Base-by-base conservation (phyloP, 2,797 vertebrate species). In the Sarcophilus harrisii region DNA sequence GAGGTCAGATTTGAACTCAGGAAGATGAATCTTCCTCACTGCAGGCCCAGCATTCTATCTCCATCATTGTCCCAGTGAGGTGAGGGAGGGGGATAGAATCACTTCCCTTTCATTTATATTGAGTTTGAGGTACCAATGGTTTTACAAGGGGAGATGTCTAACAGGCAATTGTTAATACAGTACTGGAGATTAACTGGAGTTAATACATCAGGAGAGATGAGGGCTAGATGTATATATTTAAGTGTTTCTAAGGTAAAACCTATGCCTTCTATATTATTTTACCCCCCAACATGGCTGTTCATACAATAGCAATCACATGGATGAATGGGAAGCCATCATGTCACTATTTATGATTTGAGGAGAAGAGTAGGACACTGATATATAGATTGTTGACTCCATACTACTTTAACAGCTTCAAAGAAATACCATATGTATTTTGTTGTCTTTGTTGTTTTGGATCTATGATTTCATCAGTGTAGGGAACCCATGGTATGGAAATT, bases 111-210 rank as follows among this genome's bases (percentile, higher is more conserved):
- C 90, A 92, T 58, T 18, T 24, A 94, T 45, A 81, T 32, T 92
- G 45, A 96, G 18, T 93, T 0, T 92, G 27, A 95, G 52, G 91
- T 94, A 38, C 55, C 81, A 58, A 89, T 4, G 57, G 55, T 38
- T 95, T 52, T 30, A 38, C 54, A 94, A 94, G 93, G 45, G 91
- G 45, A 58, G 30, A 92, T 38, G 96, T 30, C 91, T 54, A 92
- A 60, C n/a, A 93, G 52, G 10, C 91, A 24, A 8, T 12, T 90
- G 90, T 89, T 73, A 73, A 66, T 38, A n/a, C 14, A 73, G 32
- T 73, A 73, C 14, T n/a, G 62, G 62, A 38, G 49, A 16, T 38
- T 49, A 49, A 49, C 2, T 49, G 49, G 49, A 49, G 49, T 49
- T 49, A 49, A 49, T 49, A 49, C 49, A 49, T 73, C 66, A 73